Evolutionary conservation across 2,888 invertebrate species (phyloP).

Genomic region (Thysanoteuthis rhombus): DNA sequence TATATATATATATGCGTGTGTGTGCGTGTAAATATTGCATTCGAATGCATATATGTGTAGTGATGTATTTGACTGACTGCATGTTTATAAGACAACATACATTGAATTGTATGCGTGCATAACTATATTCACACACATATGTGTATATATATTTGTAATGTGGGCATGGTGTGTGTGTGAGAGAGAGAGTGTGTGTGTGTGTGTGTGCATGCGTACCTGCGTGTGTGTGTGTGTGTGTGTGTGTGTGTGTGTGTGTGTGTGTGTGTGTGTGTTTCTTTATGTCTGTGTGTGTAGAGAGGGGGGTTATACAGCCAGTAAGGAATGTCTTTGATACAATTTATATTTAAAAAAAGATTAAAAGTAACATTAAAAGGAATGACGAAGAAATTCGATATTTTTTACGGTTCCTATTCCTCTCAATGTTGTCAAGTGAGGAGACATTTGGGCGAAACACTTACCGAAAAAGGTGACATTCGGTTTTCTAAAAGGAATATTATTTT

Average conservation of each 20-base stretch:
- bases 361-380: constrained; percentile 12
- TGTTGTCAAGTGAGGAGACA: background rate
- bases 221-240: background rate
- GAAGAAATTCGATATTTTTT: background rate
- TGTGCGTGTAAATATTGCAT: too few relatives aligned
- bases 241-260: background rate
- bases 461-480: background rate
- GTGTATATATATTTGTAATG: too few relatives aligned
- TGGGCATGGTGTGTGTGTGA: background rate
- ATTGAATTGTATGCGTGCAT: background rate
- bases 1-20: background rate
- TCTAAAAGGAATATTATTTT: background rate
- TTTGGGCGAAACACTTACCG: constrained; percentile 12
- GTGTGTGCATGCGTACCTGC: too few relatives aligned
- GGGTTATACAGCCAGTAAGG: background rate
- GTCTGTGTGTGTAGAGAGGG: too few relatives aligned
- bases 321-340: background rate
- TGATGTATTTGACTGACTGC: too few relatives aligned
- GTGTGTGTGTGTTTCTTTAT: too few relatives aligned
- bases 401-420: background rate
- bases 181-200: background rate
- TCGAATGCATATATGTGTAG: too few relatives aligned
- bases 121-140: background rate
- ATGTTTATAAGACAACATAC: too few relatives aligned
- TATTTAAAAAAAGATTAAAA: background rate